Base-by-base conservation (phyloP, 2,113 vertebrate genomes). In the Mugil cephalus region DNA sequence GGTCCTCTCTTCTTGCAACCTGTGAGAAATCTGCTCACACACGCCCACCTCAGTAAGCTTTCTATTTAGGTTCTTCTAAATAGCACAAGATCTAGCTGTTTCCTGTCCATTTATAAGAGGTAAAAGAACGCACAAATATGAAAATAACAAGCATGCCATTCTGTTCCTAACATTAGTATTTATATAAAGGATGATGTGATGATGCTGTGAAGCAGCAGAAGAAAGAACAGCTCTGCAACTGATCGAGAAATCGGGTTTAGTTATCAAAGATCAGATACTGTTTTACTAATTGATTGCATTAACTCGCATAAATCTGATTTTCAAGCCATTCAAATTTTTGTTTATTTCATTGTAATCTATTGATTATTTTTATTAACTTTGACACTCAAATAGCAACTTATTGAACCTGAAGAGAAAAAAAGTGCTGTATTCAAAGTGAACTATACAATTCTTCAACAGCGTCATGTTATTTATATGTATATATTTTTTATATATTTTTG, bases 61-160 rank as follows among this genome's bases (percentile, higher is more conserved):
- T 69, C 52, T 69, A 77, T 21, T 45, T 73, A 82, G 53, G 63
- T 61, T 65, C 38, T 67, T 76, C 51, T 10, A 80, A 88, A 85
- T 76, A 77, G 63, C 63, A 34, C 55, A 53, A 35, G 46, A 52
- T 47, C 45, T 24, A 47, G 50, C 62, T 66, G 35, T 18, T 35
- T 87, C 80, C 70, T 42, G 72, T 74, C 48, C n/a, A 43, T 83
- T 60, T 68, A 7, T 46, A 30, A 43, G 40, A 74, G 56, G 21
- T 59, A 24, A 56, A 73, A 55, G 30, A 77, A 54, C 12, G 34
- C 3, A 10, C 53, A 54, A 52, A 69, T 48, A 50, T 51, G 9
- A 52, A 47, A 74, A 82, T 52, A 69, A 68, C 43, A 39, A 40
- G 35, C 7, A 47, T 8, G 15, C 38, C 63, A 42, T 60, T 59